phyloP scores from a whole-genome alignment of 2,888 invertebrate genomes.

The Mermis nigrescens region DNA sequence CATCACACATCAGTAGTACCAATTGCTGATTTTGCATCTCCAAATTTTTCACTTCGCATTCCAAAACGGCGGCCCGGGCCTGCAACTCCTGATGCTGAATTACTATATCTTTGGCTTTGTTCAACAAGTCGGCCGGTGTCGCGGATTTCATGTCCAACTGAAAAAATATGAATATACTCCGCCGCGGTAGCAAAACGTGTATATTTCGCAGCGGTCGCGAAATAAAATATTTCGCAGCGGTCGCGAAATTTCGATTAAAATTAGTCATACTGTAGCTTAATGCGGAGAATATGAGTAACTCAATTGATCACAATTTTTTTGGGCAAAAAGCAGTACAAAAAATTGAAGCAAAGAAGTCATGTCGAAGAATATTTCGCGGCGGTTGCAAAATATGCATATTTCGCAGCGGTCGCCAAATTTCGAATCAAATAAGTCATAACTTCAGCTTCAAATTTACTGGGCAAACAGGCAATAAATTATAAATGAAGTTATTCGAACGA shows the following conservation, averaged over 20 bases:
- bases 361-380: too few species aligned
- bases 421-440: too few species aligned
- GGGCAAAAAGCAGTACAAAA: too few species aligned
- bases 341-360: too few species aligned
- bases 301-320: too few species aligned
- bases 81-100: constrained; percentile 75
- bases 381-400: too few species aligned
- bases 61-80: constrained; percentile 63
- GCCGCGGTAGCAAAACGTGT: neutral
- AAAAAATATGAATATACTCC: constrained; percentile 2
- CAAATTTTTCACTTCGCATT: constrained; percentile 56
- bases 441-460: too few species aligned
- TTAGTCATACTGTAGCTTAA: too few species aligned
- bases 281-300: too few species aligned
- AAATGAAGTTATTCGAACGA: too few species aligned
- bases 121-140: constrained; percentile 34
- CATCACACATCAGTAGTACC: constrained; percentile 20
- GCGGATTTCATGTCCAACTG: constrained; percentile 48
- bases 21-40: constrained; percentile 38
- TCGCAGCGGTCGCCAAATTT: too few species aligned
- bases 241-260: constrained; percentile 9
- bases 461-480: too few species aligned
- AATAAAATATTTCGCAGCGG: constrained; percentile 10
- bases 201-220: neutral
- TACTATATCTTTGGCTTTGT: constrained; percentile 50